phyloP scores from a whole-genome alignment of 2,888 invertebrate genomes.

The Acrocyrtus sp. region DNA sequence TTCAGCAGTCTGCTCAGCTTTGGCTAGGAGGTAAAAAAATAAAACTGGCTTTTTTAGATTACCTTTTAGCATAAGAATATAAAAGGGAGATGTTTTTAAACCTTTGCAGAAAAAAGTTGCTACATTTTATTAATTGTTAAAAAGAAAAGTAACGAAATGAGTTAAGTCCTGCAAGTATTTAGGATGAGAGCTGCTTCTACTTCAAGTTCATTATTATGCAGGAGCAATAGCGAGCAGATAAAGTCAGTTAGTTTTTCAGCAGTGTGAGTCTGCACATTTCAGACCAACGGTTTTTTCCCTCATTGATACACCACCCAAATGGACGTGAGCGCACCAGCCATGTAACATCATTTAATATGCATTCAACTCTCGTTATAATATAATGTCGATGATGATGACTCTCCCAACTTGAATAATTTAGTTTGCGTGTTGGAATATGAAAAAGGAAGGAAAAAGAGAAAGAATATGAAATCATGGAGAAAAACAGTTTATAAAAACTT shows the following conservation, averaged over 20 bases:
- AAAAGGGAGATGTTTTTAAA: too few relatives aligned
- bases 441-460: background rate
- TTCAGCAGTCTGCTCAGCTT: constrained; percentile 68
- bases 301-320: background rate
- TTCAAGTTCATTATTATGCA: background rate
- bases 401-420: background rate
- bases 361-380: constrained; percentile 17
- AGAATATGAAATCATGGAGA: constrained; percentile 2
- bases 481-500: too few relatives aligned
- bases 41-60: background rate
- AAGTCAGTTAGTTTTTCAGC: background rate
- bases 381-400: constrained; percentile 5
- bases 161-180: background rate
- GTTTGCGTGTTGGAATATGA: background rate
- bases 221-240: constrained; percentile 4
- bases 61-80: too few relatives aligned
- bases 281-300: background rate
- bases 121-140: background rate
- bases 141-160: background rate
- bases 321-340: too few relatives aligned
- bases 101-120: background rate
- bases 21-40: constrained; percentile 67
- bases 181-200: constrained; percentile 1
- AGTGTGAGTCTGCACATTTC: background rate
- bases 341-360: constrained; percentile 33